These are phyloP conservation scores for Microplitis manilae DNA, from an alignment of 2,888 invertebrate genomes.

Conservation along the genomic window DNA sequence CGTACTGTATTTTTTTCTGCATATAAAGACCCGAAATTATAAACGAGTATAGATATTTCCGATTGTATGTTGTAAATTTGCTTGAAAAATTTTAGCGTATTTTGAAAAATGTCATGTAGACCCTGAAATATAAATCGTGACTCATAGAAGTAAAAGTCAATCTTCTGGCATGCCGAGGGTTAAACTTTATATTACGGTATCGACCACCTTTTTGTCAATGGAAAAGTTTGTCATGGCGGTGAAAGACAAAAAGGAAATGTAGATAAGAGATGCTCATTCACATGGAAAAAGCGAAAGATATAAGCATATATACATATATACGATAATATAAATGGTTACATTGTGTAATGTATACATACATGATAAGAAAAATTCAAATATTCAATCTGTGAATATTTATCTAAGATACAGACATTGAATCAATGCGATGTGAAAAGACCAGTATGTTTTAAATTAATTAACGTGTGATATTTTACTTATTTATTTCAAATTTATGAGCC, in stretches of 20 bases:
- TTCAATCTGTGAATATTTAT: conserved; percentile 4
- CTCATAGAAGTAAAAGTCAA: too few species aligned
- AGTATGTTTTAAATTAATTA: neutral
- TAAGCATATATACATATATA: neutral
- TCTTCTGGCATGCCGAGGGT: too few species aligned
- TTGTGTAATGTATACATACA: neutral
- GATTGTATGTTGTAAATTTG: too few species aligned
- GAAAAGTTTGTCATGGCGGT: conserved; percentile 14
- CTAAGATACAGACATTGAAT: neutral
- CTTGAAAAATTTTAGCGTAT: too few species aligned
- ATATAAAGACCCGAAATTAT: too few species aligned
- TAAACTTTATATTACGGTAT: neutral
- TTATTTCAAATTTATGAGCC: conserved; percentile 7
- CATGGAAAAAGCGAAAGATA: neutral
- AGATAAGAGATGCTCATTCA: neutral
- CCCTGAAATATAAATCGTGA: too few species aligned
- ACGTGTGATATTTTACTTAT: neutral
- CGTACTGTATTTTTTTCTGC: too few species aligned
- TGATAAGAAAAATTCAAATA: neutral
- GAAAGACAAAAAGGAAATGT: neutral
- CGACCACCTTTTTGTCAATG: conserved; percentile 3
- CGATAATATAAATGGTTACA: conserved; percentile 11
- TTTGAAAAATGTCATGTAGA: too few species aligned
- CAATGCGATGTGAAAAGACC: conserved; percentile 18
- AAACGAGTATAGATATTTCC: too few species aligned